Evolutionary conservation across 2,888 invertebrate species (phyloP).

Genomic region (Tenthredo amoena): DNA sequence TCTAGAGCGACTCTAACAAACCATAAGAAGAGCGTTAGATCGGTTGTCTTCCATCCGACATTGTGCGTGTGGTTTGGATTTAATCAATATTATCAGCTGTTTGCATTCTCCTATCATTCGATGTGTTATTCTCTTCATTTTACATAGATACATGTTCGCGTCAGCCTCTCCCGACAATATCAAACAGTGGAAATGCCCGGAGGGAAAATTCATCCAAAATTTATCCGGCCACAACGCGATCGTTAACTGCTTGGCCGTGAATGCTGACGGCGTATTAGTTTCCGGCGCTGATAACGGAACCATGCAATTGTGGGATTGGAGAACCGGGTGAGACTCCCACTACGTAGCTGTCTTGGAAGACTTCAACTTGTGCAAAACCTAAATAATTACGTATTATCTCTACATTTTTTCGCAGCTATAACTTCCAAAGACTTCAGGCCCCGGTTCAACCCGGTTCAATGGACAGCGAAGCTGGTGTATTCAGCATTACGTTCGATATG

Average conservation of each 20-base stretch:
- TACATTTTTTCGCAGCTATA: constrained; percentile 81
- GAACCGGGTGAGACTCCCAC: constrained; percentile 84
- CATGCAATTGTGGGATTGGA: constrained; percentile 99
- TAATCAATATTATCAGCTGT: not conserved
- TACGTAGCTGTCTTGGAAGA: not conserved
- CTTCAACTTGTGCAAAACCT: not conserved
- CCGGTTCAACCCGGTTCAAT: constrained; percentile 99
- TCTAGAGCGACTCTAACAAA: constrained; percentile 97
- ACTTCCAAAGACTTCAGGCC: constrained; percentile 96
- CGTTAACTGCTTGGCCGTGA: constrained; percentile 97
- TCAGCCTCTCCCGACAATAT: constrained; percentile 99
- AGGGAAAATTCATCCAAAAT: constrained; percentile 98
- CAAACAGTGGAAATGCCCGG: constrained; percentile 99
- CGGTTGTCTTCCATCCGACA: constrained; percentile 88
- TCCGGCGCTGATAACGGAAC: constrained; percentile 99
- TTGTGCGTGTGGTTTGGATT: constrained; percentile 77
- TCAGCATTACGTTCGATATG: constrained; percentile 96
- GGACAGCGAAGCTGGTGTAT: constrained; percentile 99
- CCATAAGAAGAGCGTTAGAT: constrained; percentile 97
- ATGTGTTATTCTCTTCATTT: not conserved
- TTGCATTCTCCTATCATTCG: not conserved
- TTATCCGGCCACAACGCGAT: constrained; percentile 98
- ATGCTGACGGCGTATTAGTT: constrained; percentile 96
- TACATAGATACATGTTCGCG: constrained; percentile 91
- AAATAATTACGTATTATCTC: constrained; percentile 1